Percentiles rank a stretch among this genome's conserved stretches.
Conservation (phyloP, 2,888 invertebrate species). For the Elaeidobius kamerunicus region DNA sequence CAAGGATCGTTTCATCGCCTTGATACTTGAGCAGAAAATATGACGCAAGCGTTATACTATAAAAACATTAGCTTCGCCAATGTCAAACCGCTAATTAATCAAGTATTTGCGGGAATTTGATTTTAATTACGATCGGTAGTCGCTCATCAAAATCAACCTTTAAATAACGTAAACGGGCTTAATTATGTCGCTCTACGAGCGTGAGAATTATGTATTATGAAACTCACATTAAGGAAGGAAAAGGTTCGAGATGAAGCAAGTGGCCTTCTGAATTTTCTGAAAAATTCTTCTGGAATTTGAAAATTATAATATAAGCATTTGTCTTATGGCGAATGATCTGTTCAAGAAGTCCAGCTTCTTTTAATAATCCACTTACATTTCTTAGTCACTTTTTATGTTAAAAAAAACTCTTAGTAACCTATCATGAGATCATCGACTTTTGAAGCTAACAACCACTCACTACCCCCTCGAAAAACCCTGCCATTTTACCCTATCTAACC, state of each 20-base stretch:
- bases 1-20: too few species aligned
- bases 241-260: neutral
- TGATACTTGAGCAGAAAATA: neutral
- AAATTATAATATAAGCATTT: neutral
- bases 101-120: constrained; percentile 25
- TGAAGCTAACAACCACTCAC: constrained; percentile 12
- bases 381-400: constrained; percentile 6
- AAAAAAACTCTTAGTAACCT: constrained; percentile 3
- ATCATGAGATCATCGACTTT: constrained; percentile 26
- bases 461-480: constrained; percentile 18
- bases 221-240: constrained; percentile 10
- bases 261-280: constrained; percentile 6
- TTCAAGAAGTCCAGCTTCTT: too few species aligned
- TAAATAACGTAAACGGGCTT: constrained; percentile 16
- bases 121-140: constrained; percentile 24
- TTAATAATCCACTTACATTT: too few species aligned
- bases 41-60: constrained; percentile 13
- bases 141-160: constrained; percentile 23
- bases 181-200: constrained; percentile 24
- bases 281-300: constrained; percentile 8
- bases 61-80: constrained; percentile 20
- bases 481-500: constrained; percentile 15
- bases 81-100: constrained; percentile 27
- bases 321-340: too few species aligned
- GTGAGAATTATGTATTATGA: constrained; percentile 24